Conservation (phyloP, 2,113 vertebrate species). For the Dasypus novemcinctus region DNA sequence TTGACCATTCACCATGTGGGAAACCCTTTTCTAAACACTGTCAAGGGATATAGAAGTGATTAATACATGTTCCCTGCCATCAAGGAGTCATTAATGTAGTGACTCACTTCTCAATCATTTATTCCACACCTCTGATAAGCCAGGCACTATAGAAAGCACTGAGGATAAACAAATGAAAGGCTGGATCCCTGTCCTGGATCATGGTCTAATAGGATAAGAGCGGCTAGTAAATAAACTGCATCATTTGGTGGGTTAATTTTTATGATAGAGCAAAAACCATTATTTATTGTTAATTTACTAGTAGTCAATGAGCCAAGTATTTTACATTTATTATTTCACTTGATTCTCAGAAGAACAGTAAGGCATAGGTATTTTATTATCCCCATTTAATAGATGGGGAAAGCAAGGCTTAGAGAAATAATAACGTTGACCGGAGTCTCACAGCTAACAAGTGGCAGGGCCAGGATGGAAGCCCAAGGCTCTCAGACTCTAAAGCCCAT, state of each 20-base stretch:
- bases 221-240: neutral
- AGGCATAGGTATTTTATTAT: neutral
- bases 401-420: neutral
- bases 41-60: conserved; percentile 52
- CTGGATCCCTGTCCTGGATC: neutral
- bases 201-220: neutral
- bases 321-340: neutral
- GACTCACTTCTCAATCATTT: neutral
- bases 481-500: neutral
- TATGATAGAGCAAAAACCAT: neutral
- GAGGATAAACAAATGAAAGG: neutral
- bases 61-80: neutral
- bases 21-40: conserved; percentile 46
- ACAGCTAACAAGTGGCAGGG: neutral
- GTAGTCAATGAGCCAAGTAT: neutral
- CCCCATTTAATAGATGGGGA: neutral
- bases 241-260: conserved; percentile 1
- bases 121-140: conserved; percentile 1
- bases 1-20: conserved; percentile 44
- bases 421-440: neutral
- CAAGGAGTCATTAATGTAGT: conserved; percentile 39
- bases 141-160: neutral
- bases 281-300: neutral
- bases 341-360: neutral
- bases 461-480: neutral